Base-by-base conservation (phyloP, 2,888 invertebrate genomes). In the Oxytorus armatus region DNA sequence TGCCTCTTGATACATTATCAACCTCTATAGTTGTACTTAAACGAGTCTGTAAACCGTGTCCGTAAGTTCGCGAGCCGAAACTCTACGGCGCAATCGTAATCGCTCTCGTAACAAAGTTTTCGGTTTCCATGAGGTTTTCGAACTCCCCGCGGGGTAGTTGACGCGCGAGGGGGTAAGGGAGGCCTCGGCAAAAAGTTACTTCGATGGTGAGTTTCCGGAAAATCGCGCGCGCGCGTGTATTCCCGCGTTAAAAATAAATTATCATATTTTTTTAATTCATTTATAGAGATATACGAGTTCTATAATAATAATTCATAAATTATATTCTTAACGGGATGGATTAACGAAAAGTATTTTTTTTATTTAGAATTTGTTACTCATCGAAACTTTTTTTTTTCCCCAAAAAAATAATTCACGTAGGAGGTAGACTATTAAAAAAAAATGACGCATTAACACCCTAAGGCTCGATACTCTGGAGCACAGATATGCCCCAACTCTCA, bases 151-250 rank as follows among this genome's bases (percentile, higher is more conserved):
- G 63, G 55, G 47, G n/a, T 18, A 47, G 36, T 57, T 63, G 33
- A 29, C 33, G 61, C 57, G 18, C 68, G 79, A 69, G 33, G 33
- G 69, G 63, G 81, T 65, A 81, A 82, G 63, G 76, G 77, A 77
- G 83, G 68, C 83, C 39, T 11, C 16, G 39, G 23, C 23, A 70
- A 73, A 78, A 73, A 73, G 73, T 78, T 68, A 61, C 44, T 44
- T 36, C 8, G 36, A 25, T 33, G 55, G 51, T 57, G 21, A 42
- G 47, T 66, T 66, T 18, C 3, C 76, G 80, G 81, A 76, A 82
- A 81, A 83, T 83, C 79, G 84, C 53, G 75, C 42, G 79, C 79
- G 83, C 82, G 77, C n/a, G n/a, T n/a, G n/a, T n/a, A 84, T 68
- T 53, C 21, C 8, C 21, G 2, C 49, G 21, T 39, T 61, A 36